Conservation (phyloP, 2,888 invertebrate species). For the Zhuqinia jingwanae region DNA sequence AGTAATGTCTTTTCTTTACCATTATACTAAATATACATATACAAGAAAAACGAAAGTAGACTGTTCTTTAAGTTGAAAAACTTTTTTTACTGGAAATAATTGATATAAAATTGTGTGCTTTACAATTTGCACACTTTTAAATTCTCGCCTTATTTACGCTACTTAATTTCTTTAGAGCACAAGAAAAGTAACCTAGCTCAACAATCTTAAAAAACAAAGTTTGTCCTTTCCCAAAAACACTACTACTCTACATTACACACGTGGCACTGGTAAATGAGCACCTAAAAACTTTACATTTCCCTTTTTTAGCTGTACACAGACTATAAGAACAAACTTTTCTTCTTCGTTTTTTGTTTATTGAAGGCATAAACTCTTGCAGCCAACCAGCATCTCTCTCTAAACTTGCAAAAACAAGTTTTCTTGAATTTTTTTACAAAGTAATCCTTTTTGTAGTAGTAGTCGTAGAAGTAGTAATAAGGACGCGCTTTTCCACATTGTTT, state of each 20-base stretch:
- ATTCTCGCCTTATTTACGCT: constrained; percentile 11
- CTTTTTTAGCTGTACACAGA: neutral
- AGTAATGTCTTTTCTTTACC: neutral
- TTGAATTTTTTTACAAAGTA: neutral
- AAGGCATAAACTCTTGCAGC: neutral
- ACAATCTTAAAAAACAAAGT: neutral
- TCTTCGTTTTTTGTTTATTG: neutral
- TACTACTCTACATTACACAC: no score
- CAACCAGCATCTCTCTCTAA: neutral
- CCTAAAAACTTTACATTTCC: neutral
- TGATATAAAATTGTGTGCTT: constrained; percentile 37
- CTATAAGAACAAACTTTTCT: neutral
- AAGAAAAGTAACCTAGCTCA: neutral
- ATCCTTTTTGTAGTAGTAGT: neutral
- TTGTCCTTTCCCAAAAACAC: neutral
- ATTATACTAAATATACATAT: neutral
- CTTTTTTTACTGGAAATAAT: constrained; percentile 29
- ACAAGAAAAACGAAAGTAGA: no score
- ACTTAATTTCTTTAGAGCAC: neutral
- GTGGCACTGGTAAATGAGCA: no score
- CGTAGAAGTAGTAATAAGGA: constrained; percentile 27
- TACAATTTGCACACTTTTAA: constrained; percentile 34
- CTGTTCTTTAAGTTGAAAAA: constrained; percentile 13
- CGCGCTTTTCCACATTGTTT: constrained; percentile 7
- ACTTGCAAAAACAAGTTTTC: neutral